phyloP scores from a whole-genome alignment of 2,113 vertebrate genomes.

The Oxyura jamaicensis region DNA sequence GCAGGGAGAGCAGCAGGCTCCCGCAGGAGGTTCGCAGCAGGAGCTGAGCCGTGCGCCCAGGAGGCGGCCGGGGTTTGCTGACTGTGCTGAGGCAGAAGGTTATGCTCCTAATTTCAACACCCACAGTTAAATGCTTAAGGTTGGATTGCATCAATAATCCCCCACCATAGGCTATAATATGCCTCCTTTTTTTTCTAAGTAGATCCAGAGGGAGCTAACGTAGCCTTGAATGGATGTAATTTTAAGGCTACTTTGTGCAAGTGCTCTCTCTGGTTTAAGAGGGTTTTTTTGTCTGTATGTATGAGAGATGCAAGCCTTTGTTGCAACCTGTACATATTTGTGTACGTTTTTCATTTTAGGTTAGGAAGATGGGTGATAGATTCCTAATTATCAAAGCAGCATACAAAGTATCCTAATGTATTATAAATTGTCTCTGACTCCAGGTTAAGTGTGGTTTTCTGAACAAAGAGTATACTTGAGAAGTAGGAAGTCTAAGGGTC shows the following conservation, averaged over 20 bases:
- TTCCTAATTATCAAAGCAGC: neutral
- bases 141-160: neutral
- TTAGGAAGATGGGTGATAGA: neutral
- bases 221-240: neutral
- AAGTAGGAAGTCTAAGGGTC: neutral
- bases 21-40: neutral
- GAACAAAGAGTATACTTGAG: neutral
- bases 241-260: neutral
- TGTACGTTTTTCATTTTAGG: neutral
- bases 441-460: neutral
- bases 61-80: neutral
- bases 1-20: fast-evolving
- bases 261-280: neutral
- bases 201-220: neutral
- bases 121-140: neutral
- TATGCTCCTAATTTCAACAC: neutral
- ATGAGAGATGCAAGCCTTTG: neutral
- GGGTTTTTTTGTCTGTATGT: neutral
- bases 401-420: neutral
- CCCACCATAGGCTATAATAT: neutral
- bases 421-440: neutral
- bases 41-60: neutral
- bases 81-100: neutral
- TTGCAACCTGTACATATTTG: neutral
- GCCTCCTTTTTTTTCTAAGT: neutral